Evolutionary conservation across 1,140 invertebrate species (phyloP), one percentile per base, ranked within the genome.

Genomic region (Drosophila takahashii): DNA sequence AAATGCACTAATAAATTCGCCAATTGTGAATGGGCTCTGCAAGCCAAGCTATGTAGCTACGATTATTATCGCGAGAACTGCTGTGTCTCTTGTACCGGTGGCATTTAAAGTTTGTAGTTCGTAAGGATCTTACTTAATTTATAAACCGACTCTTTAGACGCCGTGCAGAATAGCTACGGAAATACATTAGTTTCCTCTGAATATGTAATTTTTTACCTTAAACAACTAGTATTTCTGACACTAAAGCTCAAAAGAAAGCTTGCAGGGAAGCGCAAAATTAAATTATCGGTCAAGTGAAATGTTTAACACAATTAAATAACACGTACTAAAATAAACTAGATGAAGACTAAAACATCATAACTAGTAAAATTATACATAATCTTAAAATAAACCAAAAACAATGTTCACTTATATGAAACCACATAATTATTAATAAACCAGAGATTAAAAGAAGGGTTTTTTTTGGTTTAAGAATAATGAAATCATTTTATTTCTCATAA

Each of bases 21-120:
- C 10, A 96, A 96, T 89, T 98, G 97, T 90, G 93, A 94, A 56
- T 93, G 97, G 66, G 96, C 97, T 0, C 94, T 95, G 0, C 95
- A 96, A 92, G 96, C 96, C 9, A 93, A 96, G 42, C 94, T 97
- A 1, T 98, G 97, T 91, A 94, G 94, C 81, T 97, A 97, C 89
- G 94, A 95, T 59, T 97, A 96, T 92, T 97, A 97, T 92, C 94
- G 94, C 34, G 94, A 94, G 37, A 95, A 95, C 47, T 98, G 97
- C 83, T 98, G 97, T 91, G 53, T 62, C 22, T 89, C 91, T 18
- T 92, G 91, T 58, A 69, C 77, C 16, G 52, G 48, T 11, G 37
- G 48, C 54, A 36, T 26, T 48, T 71, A 67, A 56, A 26, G 34
- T 18, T 18, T 16, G n/a, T 58, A 53, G 37, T 18, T 39, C 11